phyloP scores from a whole-genome alignment of 2,888 invertebrate genomes.

The Drosophila conformis region DNA sequence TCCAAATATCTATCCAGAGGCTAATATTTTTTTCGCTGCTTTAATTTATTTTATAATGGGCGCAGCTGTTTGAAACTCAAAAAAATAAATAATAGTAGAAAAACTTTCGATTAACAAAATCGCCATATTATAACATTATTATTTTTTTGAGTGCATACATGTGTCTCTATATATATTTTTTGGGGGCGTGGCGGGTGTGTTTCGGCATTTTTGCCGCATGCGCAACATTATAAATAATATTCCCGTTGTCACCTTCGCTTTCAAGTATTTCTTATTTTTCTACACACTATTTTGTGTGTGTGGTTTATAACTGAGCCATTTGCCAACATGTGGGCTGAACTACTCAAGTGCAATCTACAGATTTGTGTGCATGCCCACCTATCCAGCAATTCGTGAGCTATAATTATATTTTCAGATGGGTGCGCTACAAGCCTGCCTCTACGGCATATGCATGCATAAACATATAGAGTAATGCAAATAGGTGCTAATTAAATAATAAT shows the following conservation, averaged over 20 bases:
- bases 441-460: slow-evolving; percentile 20
- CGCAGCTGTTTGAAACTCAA: not conserved
- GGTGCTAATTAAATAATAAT: slow-evolving; percentile 54
- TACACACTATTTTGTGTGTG: slow-evolving; percentile 11
- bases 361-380: slow-evolving; percentile 62
- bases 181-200: slow-evolving; percentile 67
- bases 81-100: not conserved
- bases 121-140: not conserved
- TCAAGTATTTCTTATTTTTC: slow-evolving; percentile 32
- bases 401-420: slow-evolving; percentile 64
- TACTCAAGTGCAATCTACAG: slow-evolving; percentile 75
- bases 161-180: slow-evolving; percentile 28
- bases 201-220: slow-evolving; percentile 74
- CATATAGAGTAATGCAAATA: slow-evolving; percentile 9
- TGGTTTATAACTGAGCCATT: slow-evolving; percentile 5
- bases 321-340: slow-evolving; percentile 68
- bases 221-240: slow-evolving; percentile 74
- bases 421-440: slow-evolving; percentile 47
- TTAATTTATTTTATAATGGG: too few species aligned
- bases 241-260: slow-evolving; percentile 78
- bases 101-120: not conserved
- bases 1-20: not conserved
- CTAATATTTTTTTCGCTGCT: too few species aligned
- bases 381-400: slow-evolving; percentile 59
- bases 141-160: not conserved